phyloP scores from a whole-genome alignment of 2,888 invertebrate species.

The Bimastos eiseni region DNA sequence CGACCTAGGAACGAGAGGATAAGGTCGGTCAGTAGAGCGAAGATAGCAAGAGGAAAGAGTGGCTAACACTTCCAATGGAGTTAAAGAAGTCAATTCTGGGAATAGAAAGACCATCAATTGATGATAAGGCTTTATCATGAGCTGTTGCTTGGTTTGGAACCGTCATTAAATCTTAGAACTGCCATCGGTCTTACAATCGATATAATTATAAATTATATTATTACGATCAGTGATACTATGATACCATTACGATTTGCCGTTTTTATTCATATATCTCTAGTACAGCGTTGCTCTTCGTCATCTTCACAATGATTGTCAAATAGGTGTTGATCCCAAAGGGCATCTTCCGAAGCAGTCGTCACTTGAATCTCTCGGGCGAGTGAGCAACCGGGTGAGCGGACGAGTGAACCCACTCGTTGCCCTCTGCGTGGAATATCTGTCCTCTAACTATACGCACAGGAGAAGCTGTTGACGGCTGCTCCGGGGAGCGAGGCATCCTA shows the following conservation, averaged over 20 bases:
- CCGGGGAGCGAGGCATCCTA: not conserved
- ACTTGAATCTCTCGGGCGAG: not conserved
- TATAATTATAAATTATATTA: not conserved
- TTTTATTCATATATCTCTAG: not conserved
- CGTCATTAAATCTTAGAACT: too few relatives aligned
- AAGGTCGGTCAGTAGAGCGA: too few relatives aligned
- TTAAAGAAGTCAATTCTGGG: too few relatives aligned
- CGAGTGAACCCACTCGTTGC: not conserved
- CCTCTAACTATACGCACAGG: constrained; percentile 6
- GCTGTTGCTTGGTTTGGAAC: too few relatives aligned
- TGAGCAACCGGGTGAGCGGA: not conserved
- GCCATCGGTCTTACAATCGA: not conserved
- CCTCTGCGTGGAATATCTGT: not conserved
- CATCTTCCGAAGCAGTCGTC: not conserved
- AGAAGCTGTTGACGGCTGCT: not conserved
- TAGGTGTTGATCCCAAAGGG: not conserved
- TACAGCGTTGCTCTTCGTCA: not conserved
- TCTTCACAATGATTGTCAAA: not conserved
- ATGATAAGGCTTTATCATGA: too few relatives aligned
- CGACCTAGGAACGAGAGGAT: too few relatives aligned
- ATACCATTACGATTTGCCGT: not conserved
- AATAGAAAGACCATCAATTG: too few relatives aligned
- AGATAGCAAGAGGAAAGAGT: too few relatives aligned
- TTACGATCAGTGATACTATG: not conserved
- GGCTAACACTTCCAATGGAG: too few relatives aligned